Percentiles rank a stretch among this genome's conserved stretches.
These are phyloP conservation scores for Columba livia DNA, from an alignment of 2,113 vertebrate species.

Conservation along the genomic window DNA sequence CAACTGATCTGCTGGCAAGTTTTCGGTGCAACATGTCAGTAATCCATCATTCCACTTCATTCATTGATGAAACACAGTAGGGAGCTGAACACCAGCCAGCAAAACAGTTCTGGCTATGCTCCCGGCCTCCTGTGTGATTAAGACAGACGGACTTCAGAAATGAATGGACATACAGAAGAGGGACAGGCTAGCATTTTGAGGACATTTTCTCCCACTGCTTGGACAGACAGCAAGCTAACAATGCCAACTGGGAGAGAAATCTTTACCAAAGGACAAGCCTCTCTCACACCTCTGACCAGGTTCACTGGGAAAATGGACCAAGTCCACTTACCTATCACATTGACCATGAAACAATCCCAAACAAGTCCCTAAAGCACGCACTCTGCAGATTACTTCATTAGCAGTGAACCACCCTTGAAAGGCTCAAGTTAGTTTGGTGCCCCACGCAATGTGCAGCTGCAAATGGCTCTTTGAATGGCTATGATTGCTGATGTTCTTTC, in stretches of 20 bases:
- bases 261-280: background rate
- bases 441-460: rapidly evolving
- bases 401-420: background rate
- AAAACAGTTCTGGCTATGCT: background rate
- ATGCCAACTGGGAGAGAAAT: background rate
- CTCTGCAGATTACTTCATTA: background rate
- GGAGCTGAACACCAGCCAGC: background rate
- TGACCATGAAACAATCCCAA: background rate
- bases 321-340: background rate
- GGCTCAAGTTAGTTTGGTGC: background rate
- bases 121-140: background rate
- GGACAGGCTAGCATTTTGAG: background rate
- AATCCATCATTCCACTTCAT: background rate
- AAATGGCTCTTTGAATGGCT: rapidly evolving
- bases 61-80: background rate
- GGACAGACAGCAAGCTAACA: background rate
- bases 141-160: background rate
- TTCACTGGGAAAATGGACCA: background rate
- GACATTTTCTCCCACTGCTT: background rate
- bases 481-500: background rate
- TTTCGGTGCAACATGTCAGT: background rate
- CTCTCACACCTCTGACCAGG: rapidly evolving
- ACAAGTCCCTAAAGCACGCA: background rate
- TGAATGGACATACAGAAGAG: background rate
- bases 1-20: background rate